Evolutionary conservation across 2,888 invertebrate genomes (phyloP), one percentile per base, ranked within the genome.

Genomic region (Ormyrus nitidulus): DNA sequence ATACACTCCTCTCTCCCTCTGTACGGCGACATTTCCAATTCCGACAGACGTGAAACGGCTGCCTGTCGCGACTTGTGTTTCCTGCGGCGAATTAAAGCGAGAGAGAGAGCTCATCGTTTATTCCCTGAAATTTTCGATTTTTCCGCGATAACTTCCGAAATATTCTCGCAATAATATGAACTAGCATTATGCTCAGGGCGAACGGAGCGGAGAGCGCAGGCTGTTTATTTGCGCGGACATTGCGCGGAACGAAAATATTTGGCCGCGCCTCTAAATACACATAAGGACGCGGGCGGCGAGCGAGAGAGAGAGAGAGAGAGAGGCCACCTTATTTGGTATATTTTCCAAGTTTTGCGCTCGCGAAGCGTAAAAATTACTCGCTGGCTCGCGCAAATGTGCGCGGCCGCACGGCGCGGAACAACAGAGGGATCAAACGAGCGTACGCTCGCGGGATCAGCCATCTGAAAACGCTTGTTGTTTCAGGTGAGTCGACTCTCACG

Each of bases 391-490:
- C 85, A 87, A 88, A 87, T 86, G 85, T 81, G 82, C 83, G 85
- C 86, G 34, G 34, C 34, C 34, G 54, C 34, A 61, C 64, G 34
- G 34, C 34, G 34, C 34, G 34, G 34, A 34, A 34, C 34, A 34
- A 34, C 34, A 34, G 34, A 34, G 34, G 34, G 34, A 34, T 34
- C 34, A 34, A 34, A 34, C 34, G 34, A 34, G 34, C 34, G 34
- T 34, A 34, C 34, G 34, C 87, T 89, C 89, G 88, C 88, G 86
- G 88, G 89, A 89, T 89, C 90, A 89, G 87, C 87, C 89, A 90
- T 89, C 89, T 88, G 90, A 88, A 90, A 90, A 89, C 88, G 87
- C 87, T 87, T 90, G 90, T 90, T 90, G 88, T 90, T 90, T 90
- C 90, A 90, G 90, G 89, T 90, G 90, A 89, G 84, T 84, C 83